phyloP scores from a whole-genome alignment of 1,140 invertebrate genomes.

The Neocloeon triangulifer region DNA sequence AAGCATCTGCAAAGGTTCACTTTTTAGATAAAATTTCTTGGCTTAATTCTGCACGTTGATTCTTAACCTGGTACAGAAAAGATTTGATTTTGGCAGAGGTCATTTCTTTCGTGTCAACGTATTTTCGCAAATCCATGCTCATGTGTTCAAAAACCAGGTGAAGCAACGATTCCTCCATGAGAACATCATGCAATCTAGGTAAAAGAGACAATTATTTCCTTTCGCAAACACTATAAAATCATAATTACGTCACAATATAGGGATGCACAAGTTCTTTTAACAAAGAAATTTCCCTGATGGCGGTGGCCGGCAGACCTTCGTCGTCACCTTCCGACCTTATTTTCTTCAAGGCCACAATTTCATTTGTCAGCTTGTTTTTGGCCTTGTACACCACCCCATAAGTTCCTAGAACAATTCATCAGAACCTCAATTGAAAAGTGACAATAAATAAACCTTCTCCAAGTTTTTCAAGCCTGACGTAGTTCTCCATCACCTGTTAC shows the following conservation, averaged over 20 bases:
- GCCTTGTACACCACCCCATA: slow-evolving; percentile 90
- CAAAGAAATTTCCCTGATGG: slow-evolving; percentile 81
- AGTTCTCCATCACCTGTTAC: slow-evolving; percentile 76
- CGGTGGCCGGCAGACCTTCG: slow-evolving; percentile 85
- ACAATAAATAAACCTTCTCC: slow-evolving; percentile 81
- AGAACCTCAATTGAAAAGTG: no score
- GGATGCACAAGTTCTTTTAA: slow-evolving; percentile 79
- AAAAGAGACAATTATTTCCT: slow-evolving; percentile 8
- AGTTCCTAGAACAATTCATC: slow-evolving; percentile 30
- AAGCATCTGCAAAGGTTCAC: slow-evolving; percentile 81
- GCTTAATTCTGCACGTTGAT: no score
- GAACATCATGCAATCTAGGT: slow-evolving; percentile 62
- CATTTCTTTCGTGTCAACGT: slow-evolving; percentile 66
- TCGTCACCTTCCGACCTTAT: slow-evolving; percentile 85
- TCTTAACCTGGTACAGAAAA: slow-evolving; percentile 29
- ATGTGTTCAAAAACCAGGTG: slow-evolving; percentile 97
- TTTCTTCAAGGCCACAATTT: slow-evolving; percentile 88
- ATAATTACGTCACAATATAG: slow-evolving; percentile 62
- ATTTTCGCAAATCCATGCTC: slow-evolving; percentile 95
- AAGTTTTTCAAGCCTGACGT: slow-evolving; percentile 83
- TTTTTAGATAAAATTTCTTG: no score
- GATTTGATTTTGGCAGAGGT: slow-evolving; percentile 45
- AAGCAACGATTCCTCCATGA: slow-evolving; percentile 71
- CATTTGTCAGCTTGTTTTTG: slow-evolving; percentile 62
- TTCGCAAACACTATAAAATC: no score